These are phyloP conservation scores for Naja naja DNA, from an alignment of 2,113 vertebrate species.

Conservation along the genomic window DNA sequence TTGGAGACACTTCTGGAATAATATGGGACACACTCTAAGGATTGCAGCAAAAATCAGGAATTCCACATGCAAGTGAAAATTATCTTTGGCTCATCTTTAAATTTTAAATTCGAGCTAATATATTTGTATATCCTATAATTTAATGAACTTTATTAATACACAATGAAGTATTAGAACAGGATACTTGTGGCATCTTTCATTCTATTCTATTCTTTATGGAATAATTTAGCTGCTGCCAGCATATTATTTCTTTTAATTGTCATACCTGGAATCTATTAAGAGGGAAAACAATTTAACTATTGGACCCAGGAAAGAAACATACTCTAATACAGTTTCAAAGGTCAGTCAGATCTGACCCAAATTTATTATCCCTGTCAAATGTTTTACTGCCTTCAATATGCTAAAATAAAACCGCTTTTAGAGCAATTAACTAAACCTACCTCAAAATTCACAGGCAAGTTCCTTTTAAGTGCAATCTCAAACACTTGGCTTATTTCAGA, in stretches of 20 bases:
- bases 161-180: neutral
- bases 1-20: neutral
- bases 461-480: conserved; percentile 98
- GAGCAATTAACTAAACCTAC: conserved; percentile 77
- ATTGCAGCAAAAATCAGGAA: neutral
- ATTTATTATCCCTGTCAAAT: conserved; percentile 23
- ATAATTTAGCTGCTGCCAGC: neutral
- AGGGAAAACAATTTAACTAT: neutral
- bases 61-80: neutral
- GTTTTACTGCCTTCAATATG: conserved; percentile 48
- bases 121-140: neutral
- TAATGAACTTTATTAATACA: neutral
- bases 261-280: neutral
- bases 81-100: neutral
- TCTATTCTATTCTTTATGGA: neutral
- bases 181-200: neutral
- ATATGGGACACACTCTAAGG: neutral
- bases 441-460: conserved; percentile 98
- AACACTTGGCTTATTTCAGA: conserved; percentile 99
- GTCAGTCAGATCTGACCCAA: conserved; percentile 56
- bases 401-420: conserved; percentile 54
- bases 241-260: neutral
- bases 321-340: conserved; percentile 54
- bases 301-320: neutral
- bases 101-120: neutral